Conservation (phyloP, 2,113 vertebrate genomes). For the Otocyon megalotis region DNA sequence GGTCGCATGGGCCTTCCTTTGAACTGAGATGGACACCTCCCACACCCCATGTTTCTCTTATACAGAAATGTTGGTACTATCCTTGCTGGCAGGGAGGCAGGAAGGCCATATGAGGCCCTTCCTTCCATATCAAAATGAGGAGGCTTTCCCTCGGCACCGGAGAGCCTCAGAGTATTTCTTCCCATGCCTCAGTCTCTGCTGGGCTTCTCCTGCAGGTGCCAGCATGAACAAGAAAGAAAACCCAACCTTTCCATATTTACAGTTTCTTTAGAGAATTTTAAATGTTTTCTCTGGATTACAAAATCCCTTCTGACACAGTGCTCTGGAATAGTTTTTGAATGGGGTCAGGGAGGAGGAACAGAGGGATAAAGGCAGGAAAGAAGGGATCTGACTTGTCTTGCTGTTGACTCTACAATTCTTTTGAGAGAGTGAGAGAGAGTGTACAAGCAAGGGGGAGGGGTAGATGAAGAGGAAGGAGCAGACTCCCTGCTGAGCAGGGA, state of each 20-base stretch:
- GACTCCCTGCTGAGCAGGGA: no score
- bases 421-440: no score
- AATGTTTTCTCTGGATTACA: not conserved
- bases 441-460: no score
- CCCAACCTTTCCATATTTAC: not conserved
- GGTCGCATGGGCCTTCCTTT: not conserved
- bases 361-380: not conserved
- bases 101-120: not conserved
- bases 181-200: not conserved
- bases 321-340: not conserved
- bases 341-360: not conserved
- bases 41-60: not conserved
- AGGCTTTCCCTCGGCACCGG: not conserved
- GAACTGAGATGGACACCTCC: not conserved
- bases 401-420: not conserved
- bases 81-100: not conserved
- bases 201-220: not conserved
- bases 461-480: no score
- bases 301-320: not conserved
- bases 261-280: not conserved
- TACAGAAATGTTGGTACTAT: not conserved
- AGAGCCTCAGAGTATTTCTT: not conserved
- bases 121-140: not conserved
- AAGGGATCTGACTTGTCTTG: not conserved
- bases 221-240: not conserved